Evolutionary conservation across 2,113 vertebrate genomes (phyloP).

Genomic region (Erinaceus europaeus): DNA sequence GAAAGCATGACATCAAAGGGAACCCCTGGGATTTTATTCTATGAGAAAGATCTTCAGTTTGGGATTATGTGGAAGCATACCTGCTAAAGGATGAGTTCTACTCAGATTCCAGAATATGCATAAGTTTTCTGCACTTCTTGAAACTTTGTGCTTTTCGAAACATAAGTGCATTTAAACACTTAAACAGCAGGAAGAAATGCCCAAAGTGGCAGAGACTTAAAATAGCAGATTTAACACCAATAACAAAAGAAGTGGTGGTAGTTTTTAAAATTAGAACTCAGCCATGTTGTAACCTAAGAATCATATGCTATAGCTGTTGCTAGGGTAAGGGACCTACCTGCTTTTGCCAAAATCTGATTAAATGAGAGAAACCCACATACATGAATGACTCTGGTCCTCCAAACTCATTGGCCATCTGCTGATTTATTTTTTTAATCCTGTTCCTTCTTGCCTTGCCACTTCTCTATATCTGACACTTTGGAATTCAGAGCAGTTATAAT

Average conservation of each 20-base stretch:
- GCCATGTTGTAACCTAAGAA: conserved; percentile 1
- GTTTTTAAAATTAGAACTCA: conserved; percentile 49
- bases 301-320: conserved; percentile 11
- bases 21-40: background rate
- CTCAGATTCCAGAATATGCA: background rate
- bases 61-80: background rate
- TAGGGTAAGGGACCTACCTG: conserved; percentile 40
- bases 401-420: conserved; percentile 79
- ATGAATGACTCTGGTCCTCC: conserved; percentile 64
- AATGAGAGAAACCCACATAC: conserved; percentile 73
- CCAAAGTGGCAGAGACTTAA: conserved; percentile 5
- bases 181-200: background rate
- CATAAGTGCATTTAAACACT: background rate
- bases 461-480: conserved; percentile 50
- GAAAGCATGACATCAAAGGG: too few relatives aligned
- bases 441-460: conserved; percentile 47
- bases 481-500: conserved; percentile 39
- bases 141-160: background rate
- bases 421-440: conserved; percentile 47
- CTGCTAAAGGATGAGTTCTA: background rate
- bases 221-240: background rate
- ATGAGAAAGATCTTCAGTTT: background rate
- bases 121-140: background rate
- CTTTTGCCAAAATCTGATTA: conserved; percentile 66
- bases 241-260: background rate